phyloP scores from a whole-genome alignment of 2,797 vertebrate genomes.

The Schizothorax lantsangensis region DNA sequence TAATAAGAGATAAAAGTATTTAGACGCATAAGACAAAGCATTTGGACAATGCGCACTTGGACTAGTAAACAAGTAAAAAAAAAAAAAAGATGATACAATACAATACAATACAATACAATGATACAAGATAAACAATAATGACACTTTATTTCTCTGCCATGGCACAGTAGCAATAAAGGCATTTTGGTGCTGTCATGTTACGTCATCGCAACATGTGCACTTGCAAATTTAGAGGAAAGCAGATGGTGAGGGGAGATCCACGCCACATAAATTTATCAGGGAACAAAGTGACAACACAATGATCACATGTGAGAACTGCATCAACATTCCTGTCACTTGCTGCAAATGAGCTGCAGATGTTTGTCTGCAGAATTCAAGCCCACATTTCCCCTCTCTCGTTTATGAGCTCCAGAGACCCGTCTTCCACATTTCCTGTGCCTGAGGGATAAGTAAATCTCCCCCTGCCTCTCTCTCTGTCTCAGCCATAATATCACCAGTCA shows the following conservation, averaged over 20 bases:
- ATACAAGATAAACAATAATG: neutral
- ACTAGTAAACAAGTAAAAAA: neutral
- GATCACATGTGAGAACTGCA: conserved; percentile 10
- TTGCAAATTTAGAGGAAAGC: neutral
- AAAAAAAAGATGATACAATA: neutral
- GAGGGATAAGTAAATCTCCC: conserved; percentile 45
- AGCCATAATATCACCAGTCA: conserved; percentile 51
- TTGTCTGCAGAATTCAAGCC: conserved; percentile 31
- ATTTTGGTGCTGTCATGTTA: conserved; percentile 10
- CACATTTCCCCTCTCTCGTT: conserved; percentile 16
- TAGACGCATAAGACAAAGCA: neutral
- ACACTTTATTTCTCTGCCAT: neutral
- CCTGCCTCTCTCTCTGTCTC: conserved; percentile 16
- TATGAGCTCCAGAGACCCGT: conserved; percentile 28
- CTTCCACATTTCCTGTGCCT: neutral
- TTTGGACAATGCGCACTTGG: neutral
- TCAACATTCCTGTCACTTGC: conserved; percentile 16
- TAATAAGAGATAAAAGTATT: neutral
- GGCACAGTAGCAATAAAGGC: conserved; percentile 25
- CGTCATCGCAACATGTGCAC: neutral
- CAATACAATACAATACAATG: neutral
- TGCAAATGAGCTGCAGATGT: conserved; percentile 27
- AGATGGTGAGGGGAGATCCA: neutral
- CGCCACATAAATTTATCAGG: neutral
- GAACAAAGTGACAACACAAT: conserved; percentile 1